A percentile compares a stretch with the other conserved stretches of the same genome.
Conservation (phyloP, 2,797 vertebrate species). For the Cygnus olor region DNA sequence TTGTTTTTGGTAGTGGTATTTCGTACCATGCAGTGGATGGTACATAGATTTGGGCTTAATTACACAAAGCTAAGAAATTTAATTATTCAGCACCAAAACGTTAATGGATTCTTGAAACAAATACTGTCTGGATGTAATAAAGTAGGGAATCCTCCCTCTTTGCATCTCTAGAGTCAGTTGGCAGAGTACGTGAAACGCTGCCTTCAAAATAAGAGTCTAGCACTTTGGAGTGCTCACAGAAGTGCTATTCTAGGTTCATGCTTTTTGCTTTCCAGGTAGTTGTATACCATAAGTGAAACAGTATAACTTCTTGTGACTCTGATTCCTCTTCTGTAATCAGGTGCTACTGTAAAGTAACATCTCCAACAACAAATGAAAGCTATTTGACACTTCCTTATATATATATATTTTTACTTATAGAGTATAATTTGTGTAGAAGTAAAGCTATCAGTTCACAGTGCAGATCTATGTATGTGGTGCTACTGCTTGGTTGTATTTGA, state of each 20-base stretch:
- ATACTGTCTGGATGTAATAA: slow-evolving; percentile 33
- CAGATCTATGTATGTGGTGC: not conserved
- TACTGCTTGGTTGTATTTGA: not conserved
- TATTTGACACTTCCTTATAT: not conserved
- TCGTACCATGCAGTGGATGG: slow-evolving; percentile 31
- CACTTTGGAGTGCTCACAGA: not conserved
- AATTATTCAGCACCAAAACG: slow-evolving; percentile 32
- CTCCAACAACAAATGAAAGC: not conserved
- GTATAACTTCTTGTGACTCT: not conserved
- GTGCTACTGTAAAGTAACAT: not conserved
- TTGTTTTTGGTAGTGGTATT: slow-evolving; percentile 51
- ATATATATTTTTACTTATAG: not conserved
- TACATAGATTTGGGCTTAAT: slow-evolving; percentile 40
- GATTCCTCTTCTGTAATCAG: not conserved
- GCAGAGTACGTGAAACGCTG: not conserved
- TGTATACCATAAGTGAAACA: not conserved
- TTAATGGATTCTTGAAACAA: slow-evolving; percentile 22
- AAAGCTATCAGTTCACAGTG: not conserved
- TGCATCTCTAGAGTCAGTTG: slow-evolving; percentile 31
- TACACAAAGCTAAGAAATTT: slow-evolving; percentile 41
- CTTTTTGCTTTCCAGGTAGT: not conserved
- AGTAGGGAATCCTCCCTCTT: slow-evolving; percentile 42
- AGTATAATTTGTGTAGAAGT: not conserved
- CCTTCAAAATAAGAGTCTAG: slow-evolving; percentile 63
- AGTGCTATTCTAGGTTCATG: not conserved